These are phyloP conservation scores for Hemiprocne comata DNA, from an alignment of 2,113 vertebrate species.

Conservation along the genomic window DNA sequence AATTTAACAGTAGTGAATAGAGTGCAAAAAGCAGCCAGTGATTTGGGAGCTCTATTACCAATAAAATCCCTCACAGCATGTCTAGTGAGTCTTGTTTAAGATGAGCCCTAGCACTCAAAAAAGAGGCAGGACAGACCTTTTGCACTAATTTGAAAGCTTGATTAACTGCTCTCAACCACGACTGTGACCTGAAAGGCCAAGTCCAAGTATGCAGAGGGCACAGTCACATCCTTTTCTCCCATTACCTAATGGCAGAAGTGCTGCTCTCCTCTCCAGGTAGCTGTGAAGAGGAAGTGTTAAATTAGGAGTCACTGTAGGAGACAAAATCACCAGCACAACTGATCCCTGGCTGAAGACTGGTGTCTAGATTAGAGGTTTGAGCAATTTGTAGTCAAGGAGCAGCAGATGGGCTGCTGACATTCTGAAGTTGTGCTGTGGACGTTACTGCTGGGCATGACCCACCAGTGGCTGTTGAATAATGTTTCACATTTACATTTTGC, in stretches of 20 bases:
- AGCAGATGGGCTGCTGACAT: not conserved
- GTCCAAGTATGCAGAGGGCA: not conserved
- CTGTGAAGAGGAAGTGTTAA: not conserved
- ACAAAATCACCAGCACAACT: not conserved
- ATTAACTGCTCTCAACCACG: not conserved
- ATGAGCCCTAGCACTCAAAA: not conserved
- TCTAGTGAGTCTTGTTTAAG: not conserved
- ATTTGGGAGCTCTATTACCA: not conserved
- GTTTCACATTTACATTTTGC: constrained; percentile 6
- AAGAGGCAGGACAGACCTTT: not conserved
- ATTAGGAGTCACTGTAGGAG: not conserved
- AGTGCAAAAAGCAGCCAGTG: not conserved
- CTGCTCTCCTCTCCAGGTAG: not conserved
- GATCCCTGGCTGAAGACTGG: not conserved
- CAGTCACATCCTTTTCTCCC: not conserved
- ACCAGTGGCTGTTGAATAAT: not conserved
- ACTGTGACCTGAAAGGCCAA: not conserved
- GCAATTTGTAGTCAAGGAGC: not conserved
- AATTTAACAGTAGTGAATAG: not conserved
- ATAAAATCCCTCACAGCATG: not conserved
- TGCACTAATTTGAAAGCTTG: not conserved
- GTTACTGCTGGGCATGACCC: not conserved
- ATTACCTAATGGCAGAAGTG: not conserved
- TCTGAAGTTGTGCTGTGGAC: constrained; percentile 10
- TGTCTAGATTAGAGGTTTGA: not conserved